Conservation (phyloP, 2,113 vertebrate species). For the Hyla sarda region DNA sequence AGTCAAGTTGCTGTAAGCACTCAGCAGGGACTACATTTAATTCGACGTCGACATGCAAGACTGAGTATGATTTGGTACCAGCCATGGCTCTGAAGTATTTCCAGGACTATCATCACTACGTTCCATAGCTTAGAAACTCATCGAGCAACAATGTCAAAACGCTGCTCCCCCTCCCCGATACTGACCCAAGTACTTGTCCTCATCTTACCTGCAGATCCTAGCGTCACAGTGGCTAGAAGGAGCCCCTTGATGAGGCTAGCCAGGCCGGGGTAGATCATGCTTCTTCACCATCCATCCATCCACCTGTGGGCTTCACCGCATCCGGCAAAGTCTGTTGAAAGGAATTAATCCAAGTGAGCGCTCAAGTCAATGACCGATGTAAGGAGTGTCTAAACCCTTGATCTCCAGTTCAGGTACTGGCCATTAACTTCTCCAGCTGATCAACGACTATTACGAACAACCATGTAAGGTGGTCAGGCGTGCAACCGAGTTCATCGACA, state of each 20-base stretch:
- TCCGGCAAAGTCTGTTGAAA: slow-evolving; percentile 27
- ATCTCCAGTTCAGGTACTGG: neutral
- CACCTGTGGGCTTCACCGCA: slow-evolving; percentile 14
- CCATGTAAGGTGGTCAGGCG: neutral
- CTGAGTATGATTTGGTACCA: neutral
- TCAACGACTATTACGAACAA: neutral
- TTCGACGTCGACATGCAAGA: neutral
- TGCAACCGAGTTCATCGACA: neutral
- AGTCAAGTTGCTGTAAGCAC: neutral
- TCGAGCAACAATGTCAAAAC: neutral
- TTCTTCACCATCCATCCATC: slow-evolving; percentile 52
- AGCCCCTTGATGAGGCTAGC: slow-evolving; percentile 44
- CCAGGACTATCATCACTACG: neutral
- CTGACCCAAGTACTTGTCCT: neutral
- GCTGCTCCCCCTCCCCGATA: neutral
- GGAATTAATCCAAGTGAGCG: neutral
- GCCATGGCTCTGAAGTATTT: neutral
- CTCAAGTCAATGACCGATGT: neutral
- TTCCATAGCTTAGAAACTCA: neutral
- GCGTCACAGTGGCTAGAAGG: slow-evolving; percentile 15
- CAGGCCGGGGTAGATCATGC: slow-evolving; percentile 35
- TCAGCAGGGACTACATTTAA: neutral
- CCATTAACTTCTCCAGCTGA: slow-evolving; percentile 18
- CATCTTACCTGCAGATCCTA: slow-evolving; percentile 41
- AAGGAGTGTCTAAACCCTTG: neutral